A percentile compares a stretch with the other conserved stretches of the same genome.
Conservation (phyloP, 1,140 invertebrate species). For the Pteromalus puparum region DNA sequence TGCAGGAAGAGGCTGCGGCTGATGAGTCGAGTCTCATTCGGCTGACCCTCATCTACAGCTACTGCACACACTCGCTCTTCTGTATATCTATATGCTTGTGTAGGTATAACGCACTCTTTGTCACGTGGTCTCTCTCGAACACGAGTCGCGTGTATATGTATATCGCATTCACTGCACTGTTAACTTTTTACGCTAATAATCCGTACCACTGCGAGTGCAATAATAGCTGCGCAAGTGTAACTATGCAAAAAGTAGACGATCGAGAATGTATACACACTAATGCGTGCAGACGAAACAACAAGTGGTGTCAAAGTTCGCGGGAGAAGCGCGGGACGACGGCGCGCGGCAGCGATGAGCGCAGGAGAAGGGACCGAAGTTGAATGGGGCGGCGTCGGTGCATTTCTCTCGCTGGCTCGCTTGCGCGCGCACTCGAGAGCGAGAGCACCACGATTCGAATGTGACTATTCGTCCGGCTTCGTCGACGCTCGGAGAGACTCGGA, state of each 20-base stretch:
- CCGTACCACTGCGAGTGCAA: too few relatives aligned
- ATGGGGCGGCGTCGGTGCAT: conserved; percentile 9
- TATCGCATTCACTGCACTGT: too few relatives aligned
- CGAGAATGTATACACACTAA: too few relatives aligned
- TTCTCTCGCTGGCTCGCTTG: conserved; percentile 52
- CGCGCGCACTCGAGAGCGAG: conserved; percentile 60
- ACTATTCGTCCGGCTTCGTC: conserved; percentile 60
- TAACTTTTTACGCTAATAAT: too few relatives aligned
- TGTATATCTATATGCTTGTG: neutral
- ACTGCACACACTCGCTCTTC: neutral
- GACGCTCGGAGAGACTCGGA: conserved; percentile 54
- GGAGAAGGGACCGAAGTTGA: neutral
- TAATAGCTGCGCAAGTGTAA: too few relatives aligned
- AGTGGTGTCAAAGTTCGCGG: neutral
- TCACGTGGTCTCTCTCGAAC: too few relatives aligned
- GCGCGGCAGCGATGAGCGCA: neutral
- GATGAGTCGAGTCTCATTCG: neutral
- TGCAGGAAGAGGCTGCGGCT: neutral
- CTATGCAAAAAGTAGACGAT: too few relatives aligned
- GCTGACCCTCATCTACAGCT: neutral
- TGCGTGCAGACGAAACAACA: neutral
- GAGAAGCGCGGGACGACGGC: too few relatives aligned
- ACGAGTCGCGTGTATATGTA: too few relatives aligned
- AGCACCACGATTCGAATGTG: conserved; percentile 62
- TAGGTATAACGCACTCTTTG: too few relatives aligned